Conservation (phyloP, 2,113 vertebrate species). For the Rhinolophus ferrumequinum region DNA sequence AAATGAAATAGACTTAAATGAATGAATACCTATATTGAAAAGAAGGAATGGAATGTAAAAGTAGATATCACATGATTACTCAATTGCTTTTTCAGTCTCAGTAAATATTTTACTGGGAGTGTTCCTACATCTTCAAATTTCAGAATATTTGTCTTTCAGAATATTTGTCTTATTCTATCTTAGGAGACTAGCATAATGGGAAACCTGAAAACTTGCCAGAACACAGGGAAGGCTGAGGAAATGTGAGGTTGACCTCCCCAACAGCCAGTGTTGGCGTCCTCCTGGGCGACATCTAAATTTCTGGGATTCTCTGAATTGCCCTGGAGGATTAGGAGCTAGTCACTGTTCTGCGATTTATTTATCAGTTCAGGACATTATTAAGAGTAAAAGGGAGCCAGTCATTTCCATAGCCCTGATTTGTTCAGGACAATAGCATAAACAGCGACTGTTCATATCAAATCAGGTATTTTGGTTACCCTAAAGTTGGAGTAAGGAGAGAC, state of each 20-base stretch:
- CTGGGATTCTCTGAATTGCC: not conserved
- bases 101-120: not conserved
- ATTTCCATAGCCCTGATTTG: not conserved
- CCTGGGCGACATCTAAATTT: not conserved
- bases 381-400: not conserved
- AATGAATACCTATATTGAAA: not conserved
- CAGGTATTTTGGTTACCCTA: not conserved
- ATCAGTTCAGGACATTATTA: not conserved
- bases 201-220: not conserved
- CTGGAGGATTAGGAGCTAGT: not conserved
- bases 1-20: slow-evolving; percentile 5
- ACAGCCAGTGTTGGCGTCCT: not conserved
- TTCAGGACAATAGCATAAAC: not conserved
- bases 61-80: not conserved
- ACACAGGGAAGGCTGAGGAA: not conserved
- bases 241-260: not conserved
- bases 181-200: not conserved
- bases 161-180: not conserved
- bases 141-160: not conserved
- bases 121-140: not conserved
- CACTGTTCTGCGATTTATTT: not conserved
- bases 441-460: not conserved
- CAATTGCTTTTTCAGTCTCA: not conserved
- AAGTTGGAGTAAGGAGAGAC: not conserved
- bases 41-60: not conserved